Evolutionary conservation across 2,113 vertebrate species (phyloP), one percentile per base, ranked within the genome.

Genomic region (Bubo blakistoni): DNA sequence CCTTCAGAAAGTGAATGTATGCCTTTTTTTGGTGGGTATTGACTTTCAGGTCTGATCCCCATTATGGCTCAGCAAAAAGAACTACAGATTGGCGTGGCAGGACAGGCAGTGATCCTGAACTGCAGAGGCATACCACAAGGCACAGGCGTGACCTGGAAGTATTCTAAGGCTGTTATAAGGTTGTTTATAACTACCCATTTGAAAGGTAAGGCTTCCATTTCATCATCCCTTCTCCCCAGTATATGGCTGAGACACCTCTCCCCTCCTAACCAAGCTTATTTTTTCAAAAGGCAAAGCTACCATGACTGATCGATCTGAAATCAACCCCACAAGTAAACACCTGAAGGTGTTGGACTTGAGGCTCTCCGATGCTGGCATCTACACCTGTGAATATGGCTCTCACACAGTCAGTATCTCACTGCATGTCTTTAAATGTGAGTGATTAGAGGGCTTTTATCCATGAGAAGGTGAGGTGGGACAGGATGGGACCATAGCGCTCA

Each of bases 361-460:
- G 40, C 27, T 96, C 29, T 46, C 86, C 0, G 86, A 98, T 3
- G 91, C 96, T 2, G 97, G 90, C 17, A 47, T 2, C 70, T 98
- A 98, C 74, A 77, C 38, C 65, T 98, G 98, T 73, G 66, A 80
- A 51, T 81, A 58, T 2, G 51, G 9, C 2, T 11, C 32, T 47
- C 24, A 4, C 4, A 7, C 6, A 81, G 71, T 5, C 25, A 38
- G 2, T 17, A 92, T 96, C 78, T 81, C 96, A 2, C 40, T 98
- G 70, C 78, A 79, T 20, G 54, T 98, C 63, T 95, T 98, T 27
- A 13, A 66, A 62, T 8, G 98, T 98, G 92, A 98, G 98, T 94
- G 32, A 36, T 27, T 14, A 27, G 11, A 67, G 25, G 62, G 38
- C 12, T 77, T 81, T 46, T 58, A 46, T 51, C 27, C 36, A 34